Base-by-base conservation (phyloP, 1,140 invertebrate genomes). In the Pissodes strobi region DNA sequence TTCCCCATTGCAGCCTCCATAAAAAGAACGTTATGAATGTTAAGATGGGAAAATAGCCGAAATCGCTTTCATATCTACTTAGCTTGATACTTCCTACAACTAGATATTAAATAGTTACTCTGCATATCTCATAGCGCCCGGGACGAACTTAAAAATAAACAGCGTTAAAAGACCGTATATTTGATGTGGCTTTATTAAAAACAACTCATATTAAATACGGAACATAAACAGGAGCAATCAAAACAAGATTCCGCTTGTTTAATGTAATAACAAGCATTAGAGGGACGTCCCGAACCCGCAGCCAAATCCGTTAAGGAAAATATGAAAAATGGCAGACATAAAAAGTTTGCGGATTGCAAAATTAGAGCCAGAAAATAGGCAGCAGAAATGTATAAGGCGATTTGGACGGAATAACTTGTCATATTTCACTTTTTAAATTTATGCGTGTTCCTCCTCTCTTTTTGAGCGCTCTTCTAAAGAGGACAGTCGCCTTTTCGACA, bases 361-460 rank as follows among this genome's bases (percentile, higher is more conserved):
- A 64, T 64, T 64, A 64, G 62, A 64, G 48, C 53, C 53, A 23
- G 52, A 51, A 64, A 64, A 64, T 64, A 64, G 62, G 53, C 62
- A 58, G 62, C 55, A 52, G 62, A 64, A 64, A 64, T 58, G 53
- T 64, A 64, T 64, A 64, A 64, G 62, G 53, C 62, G 62, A 64
- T 64, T 64, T 64, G 62, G 52, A 15, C 34, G 53, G 37, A 64
- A 64, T 64, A 57, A 64, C 62, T 64, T 58, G 51, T 64, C 62
- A 64, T 64, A 64, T 64, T 64, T 64, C 55, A 64, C 62, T 56
- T 64, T 64, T 64, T 64, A 64, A 64, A 64, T 64, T 64, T 64
- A 64, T 64, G 62, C 62, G 41, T 64, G 46, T 57, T 58, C 34
- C 22, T 34, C 37, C 18, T 55, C 52, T 37, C 12, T 43, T 43